Percentiles rank a stretch among this genome's conserved stretches.
These are phyloP conservation scores for Zaprionus capensis DNA, from an alignment of 1,140 invertebrate genomes.

Conservation along the genomic window DNA sequence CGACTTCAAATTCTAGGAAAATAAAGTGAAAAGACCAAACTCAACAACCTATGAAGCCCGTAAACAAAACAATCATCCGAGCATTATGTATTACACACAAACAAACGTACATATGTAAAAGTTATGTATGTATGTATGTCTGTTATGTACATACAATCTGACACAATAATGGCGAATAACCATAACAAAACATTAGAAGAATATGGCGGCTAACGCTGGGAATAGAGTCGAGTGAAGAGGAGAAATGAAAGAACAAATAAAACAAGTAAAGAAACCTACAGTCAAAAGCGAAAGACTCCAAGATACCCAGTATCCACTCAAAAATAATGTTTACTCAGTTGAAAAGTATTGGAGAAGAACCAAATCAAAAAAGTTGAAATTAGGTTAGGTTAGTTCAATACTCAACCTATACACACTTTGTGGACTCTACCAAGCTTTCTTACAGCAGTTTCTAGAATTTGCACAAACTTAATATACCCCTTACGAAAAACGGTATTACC, in stretches of 20 bases:
- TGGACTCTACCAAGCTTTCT: no score
- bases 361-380: no score
- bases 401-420: no score
- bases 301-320: background rate
- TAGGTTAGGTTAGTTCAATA: no score
- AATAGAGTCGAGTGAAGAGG: background rate
- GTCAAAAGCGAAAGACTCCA: background rate
- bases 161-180: constrained; percentile 33
- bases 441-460: background rate
- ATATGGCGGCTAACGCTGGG: constrained; percentile 29
- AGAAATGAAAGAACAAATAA: constrained; percentile 33
- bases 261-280: constrained; percentile 13
- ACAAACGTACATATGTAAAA: background rate
- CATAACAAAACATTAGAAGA: constrained; percentile 35
- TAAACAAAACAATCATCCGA: background rate
- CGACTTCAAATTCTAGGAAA: background rate
- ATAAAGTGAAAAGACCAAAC: background rate
- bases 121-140: background rate
- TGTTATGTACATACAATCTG: constrained; percentile 18
- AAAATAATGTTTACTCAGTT: no score
- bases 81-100: background rate
- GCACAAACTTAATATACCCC: background rate
- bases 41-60: background rate
- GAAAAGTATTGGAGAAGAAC: no score
- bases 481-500: constrained; percentile 45